phyloP scores from a whole-genome alignment of 2,888 invertebrate genomes.

The Chelonus formosanus region DNA sequence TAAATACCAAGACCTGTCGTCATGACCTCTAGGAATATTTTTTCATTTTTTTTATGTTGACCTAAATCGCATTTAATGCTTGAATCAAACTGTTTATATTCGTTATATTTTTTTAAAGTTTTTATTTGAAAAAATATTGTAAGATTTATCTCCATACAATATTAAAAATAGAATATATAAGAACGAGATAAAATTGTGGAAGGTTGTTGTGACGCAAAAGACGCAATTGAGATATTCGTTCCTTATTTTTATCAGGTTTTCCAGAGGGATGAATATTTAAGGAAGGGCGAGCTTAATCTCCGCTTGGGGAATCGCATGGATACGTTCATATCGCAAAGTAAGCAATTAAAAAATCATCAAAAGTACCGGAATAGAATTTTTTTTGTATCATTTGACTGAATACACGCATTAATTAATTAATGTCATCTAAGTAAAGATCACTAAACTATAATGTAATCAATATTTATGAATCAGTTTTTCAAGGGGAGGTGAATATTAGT shows the following conservation, averaged over 20 bases:
- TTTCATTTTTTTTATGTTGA: constrained; percentile 24
- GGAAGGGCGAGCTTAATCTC: constrained; percentile 69
- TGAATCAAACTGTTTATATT: not conserved
- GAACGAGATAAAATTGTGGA: constrained; percentile 32
- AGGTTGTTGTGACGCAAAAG: constrained; percentile 17
- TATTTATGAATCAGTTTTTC: too few relatives aligned
- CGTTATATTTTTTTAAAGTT: not conserved
- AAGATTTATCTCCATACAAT: constrained; percentile 6
- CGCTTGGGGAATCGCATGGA: constrained; percentile 67
- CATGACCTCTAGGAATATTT: constrained; percentile 25
- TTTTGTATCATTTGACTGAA: constrained; percentile 44
- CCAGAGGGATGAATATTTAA: constrained; percentile 70
- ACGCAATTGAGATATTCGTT: constrained; percentile 42
- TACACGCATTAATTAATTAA: too few relatives aligned
- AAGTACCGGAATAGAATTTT: constrained; percentile 20
- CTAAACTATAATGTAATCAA: too few relatives aligned
- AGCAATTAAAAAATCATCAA: constrained; percentile 30
- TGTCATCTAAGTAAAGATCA: too few relatives aligned
- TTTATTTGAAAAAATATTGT: too few relatives aligned
- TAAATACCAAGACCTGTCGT: constrained; percentile 40
- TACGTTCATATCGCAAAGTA: constrained; percentile 42
- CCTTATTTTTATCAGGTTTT: constrained; percentile 69
- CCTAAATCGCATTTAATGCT: constrained; percentile 34
- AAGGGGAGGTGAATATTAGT: too few relatives aligned
- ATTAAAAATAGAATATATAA: not conserved